Conservation (phyloP, 2,113 vertebrate genomes). For the Vulpes lagopus region DNA sequence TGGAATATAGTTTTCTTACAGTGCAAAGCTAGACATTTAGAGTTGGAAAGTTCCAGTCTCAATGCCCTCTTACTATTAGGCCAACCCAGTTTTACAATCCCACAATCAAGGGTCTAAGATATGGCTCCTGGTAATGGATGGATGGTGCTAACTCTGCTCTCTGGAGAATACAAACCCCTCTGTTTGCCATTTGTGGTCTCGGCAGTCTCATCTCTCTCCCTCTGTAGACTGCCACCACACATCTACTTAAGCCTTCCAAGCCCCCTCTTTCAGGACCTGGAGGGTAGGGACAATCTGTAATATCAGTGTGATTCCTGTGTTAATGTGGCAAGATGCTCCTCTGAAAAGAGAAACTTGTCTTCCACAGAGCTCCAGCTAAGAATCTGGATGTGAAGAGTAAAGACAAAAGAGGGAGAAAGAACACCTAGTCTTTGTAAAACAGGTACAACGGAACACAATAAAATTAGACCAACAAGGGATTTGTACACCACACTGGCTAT, state of each 20-base stretch:
- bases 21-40: neutral
- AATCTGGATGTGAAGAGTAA: neutral
- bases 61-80: neutral
- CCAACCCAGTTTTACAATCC: neutral
- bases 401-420: constrained; percentile 36
- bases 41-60: neutral
- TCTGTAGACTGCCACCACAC: neutral
- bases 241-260: neutral
- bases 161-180: neutral
- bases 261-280: neutral
- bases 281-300: neutral
- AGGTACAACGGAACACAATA: neutral
- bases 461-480: neutral
- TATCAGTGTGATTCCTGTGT: neutral
- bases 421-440: constrained; percentile 26
- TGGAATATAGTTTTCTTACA: neutral
- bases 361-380: constrained; percentile 38
- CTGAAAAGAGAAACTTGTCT: constrained; percentile 38
- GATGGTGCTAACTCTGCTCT: neutral
- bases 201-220: neutral
- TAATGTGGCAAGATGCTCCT: neutral
- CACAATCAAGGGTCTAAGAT: neutral
- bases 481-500: neutral
- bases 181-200: neutral
- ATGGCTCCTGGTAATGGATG: neutral